Evolutionary conservation across 2,888 invertebrate species (phyloP).

Genomic region (Polia nebulosa): DNA sequence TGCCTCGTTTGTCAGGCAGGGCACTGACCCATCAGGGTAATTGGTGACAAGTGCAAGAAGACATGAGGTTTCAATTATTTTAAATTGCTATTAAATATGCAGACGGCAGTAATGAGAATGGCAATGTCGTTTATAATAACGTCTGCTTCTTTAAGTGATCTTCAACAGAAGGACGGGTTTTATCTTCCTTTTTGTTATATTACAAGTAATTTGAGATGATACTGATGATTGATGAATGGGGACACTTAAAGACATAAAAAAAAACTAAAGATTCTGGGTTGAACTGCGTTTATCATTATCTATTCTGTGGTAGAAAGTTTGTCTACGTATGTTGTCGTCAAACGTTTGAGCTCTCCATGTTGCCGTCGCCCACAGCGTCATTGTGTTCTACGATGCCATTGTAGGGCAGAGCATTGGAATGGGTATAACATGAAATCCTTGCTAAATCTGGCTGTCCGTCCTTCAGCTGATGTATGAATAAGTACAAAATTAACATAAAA

Average conservation of each 20-base stretch:
- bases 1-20: background rate
- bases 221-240: background rate
- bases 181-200: constrained; percentile 4
- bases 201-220: background rate
- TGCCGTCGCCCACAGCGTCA: no score
- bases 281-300: background rate
- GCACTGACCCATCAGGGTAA: constrained; percentile 31
- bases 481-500: no score
- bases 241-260: constrained; percentile 15
- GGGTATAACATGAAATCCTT: no score
- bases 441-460: no score
- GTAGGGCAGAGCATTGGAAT: no score
- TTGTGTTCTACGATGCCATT: no score
- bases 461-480: no score
- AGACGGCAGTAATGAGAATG: constrained; percentile 49
- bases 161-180: background rate
- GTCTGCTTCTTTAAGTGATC: constrained; percentile 18
- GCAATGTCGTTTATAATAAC: constrained; percentile 16
- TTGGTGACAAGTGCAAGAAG: constrained; percentile 41
- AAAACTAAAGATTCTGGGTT: no score
- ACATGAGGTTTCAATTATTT: constrained; percentile 41
- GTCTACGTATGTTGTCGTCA: background rate
- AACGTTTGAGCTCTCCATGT: background rate
- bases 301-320: background rate
- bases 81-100: constrained; percentile 53